Conservation (phyloP, 2,113 vertebrate genomes). For the Mixornis gularis region DNA sequence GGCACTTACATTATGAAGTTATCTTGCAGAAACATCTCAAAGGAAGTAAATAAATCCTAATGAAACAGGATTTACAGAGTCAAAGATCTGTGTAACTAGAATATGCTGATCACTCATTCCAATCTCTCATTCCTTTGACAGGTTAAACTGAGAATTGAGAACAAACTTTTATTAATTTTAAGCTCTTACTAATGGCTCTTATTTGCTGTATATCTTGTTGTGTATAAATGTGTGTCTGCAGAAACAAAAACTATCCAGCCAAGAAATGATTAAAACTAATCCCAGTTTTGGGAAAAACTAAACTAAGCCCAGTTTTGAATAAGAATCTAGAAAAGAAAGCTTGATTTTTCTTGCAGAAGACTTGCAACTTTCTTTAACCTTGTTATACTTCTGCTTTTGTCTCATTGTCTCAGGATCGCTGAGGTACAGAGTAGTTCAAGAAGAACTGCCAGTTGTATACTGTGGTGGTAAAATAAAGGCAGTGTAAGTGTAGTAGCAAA, state of each 20-base stretch:
- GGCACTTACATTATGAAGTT: neutral
- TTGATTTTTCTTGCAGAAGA: neutral
- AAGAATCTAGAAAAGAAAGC: neutral
- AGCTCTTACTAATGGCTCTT: neutral
- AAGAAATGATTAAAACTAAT: neutral
- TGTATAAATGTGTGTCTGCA: neutral
- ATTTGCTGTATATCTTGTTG: neutral
- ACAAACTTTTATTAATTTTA: neutral
- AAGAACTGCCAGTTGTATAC: neutral
- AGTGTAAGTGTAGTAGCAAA: neutral
- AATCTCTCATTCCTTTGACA: neutral
- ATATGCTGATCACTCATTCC: neutral
- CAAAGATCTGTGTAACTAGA: neutral
- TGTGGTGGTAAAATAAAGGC: neutral
- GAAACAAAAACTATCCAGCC: neutral
- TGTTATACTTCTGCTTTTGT: neutral
- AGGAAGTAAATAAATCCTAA: neutral
- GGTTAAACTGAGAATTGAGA: neutral
- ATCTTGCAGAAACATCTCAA: neutral
- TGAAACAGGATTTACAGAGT: neutral
- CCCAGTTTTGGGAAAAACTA: neutral
- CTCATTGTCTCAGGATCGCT: neutral
- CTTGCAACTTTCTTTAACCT: neutral
- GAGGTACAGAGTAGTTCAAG: neutral
- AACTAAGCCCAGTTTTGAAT: neutral